These are phyloP conservation scores for Pantherophis guttatus DNA, from an alignment of 2,113 vertebrate genomes.

Conservation along the genomic window DNA sequence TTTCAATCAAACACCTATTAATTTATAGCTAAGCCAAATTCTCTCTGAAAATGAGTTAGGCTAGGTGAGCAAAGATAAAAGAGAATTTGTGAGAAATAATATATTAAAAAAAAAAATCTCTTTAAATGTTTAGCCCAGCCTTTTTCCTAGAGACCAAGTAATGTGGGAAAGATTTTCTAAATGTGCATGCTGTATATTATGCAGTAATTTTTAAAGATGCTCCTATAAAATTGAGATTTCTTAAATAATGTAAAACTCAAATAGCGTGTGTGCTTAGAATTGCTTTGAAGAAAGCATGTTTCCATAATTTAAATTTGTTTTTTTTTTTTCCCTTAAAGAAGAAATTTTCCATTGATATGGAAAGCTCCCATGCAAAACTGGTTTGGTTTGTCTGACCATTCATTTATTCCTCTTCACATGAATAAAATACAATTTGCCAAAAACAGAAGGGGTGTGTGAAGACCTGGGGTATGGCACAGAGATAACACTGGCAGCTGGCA, in stretches of 20 bases:
- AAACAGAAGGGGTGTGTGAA: background rate
- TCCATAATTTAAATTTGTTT: background rate
- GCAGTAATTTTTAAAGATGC: background rate
- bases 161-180: background rate
- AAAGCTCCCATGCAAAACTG: background rate
- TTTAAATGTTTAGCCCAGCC: background rate
- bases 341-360: background rate
- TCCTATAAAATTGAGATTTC: background rate
- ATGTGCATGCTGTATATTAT: background rate
- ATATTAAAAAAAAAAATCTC: background rate
- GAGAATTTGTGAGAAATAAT: background rate
- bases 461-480: too few relatives aligned
- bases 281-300: background rate
- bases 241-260: background rate
- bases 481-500: too few relatives aligned
- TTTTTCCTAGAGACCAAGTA: background rate
- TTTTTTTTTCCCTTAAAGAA: background rate
- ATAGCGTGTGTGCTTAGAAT: background rate
- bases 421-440: background rate
- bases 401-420: background rate
- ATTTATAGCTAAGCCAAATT: constrained; percentile 21
- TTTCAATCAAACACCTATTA: constrained; percentile 19
- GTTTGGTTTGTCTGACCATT: background rate
- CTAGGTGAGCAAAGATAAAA: background rate
- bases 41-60: background rate